phyloP scores from a whole-genome alignment of 2,797 vertebrate genomes.

The Tauraco hartlaubi region DNA sequence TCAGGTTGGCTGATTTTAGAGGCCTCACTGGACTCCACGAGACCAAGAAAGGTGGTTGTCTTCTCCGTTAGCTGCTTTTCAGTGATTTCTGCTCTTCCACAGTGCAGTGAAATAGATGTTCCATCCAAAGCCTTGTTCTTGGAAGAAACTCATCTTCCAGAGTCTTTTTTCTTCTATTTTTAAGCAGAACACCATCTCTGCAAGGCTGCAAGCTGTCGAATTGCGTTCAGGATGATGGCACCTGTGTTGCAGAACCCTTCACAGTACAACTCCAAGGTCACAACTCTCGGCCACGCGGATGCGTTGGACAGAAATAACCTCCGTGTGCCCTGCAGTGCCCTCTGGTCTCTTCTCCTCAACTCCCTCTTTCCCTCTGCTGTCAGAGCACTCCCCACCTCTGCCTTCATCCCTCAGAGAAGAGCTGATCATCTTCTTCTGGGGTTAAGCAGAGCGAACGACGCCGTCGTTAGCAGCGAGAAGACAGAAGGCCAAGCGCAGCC shows the following conservation, averaged over 20 bases:
- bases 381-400: not conserved
- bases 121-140: not conserved
- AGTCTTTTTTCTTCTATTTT: not conserved
- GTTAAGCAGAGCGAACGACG: not conserved
- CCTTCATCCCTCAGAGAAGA: not conserved
- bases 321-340: fast-evolving
- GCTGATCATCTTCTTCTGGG: not conserved
- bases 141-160: not conserved
- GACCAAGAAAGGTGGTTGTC: too few relatives aligned
- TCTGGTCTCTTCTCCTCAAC: too few relatives aligned
- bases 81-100: not conserved
- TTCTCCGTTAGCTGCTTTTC: too few relatives aligned
- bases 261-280: fast-evolving
- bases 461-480: not conserved
- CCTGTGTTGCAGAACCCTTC: fast-evolving
- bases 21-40: too few relatives aligned
- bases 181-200: not conserved
- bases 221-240: not conserved
- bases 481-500: fast-evolving
- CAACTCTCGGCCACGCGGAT: not conserved
- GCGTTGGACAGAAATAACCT: not conserved
- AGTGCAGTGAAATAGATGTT: not conserved
- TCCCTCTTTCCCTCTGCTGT: not conserved
- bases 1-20: too few relatives aligned
- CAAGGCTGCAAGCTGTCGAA: not conserved